phyloP scores from a whole-genome alignment of 2,888 invertebrate species.

The Coenonympha glycerion region DNA sequence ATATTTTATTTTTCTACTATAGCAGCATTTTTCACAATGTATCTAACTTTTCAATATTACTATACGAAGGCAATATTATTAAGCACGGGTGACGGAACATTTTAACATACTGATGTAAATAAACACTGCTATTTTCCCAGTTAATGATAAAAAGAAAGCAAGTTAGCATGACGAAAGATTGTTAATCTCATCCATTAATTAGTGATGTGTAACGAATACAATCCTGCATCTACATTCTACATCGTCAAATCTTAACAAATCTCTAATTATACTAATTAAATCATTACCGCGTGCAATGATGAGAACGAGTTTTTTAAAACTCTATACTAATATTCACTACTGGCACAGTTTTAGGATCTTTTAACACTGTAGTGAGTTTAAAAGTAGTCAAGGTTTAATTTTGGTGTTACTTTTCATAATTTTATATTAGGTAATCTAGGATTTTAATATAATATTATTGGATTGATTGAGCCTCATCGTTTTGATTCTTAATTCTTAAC shows the following conservation, averaged over 20 bases:
- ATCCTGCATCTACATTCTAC: too few relatives aligned
- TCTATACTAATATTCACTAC: background rate
- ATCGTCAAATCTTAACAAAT: background rate
- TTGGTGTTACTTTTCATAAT: too few relatives aligned
- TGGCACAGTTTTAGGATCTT: too few relatives aligned
- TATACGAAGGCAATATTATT: too few relatives aligned
- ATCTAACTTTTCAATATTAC: too few relatives aligned
- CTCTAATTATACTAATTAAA: background rate
- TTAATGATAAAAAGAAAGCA: background rate
- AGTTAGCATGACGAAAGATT: constrained; percentile 2
- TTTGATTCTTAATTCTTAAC: too few relatives aligned
- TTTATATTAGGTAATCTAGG: too few relatives aligned
- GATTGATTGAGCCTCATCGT: too few relatives aligned
- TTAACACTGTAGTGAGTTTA: background rate
- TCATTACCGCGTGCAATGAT: constrained; percentile 13
- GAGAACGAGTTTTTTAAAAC: constrained; percentile 11
- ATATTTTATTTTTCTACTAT: too few relatives aligned
- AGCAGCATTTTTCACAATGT: too few relatives aligned
- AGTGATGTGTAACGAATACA: background rate
- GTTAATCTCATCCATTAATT: constrained; percentile 2
- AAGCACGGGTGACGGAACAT: too few relatives aligned
- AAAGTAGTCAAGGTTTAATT: background rate
- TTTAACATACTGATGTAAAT: background rate
- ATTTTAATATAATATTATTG: too few relatives aligned
- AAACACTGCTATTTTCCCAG: background rate